These are phyloP conservation scores for Camponotus fellah DNA, from an alignment of 2,888 invertebrate genomes.

Conservation along the genomic window DNA sequence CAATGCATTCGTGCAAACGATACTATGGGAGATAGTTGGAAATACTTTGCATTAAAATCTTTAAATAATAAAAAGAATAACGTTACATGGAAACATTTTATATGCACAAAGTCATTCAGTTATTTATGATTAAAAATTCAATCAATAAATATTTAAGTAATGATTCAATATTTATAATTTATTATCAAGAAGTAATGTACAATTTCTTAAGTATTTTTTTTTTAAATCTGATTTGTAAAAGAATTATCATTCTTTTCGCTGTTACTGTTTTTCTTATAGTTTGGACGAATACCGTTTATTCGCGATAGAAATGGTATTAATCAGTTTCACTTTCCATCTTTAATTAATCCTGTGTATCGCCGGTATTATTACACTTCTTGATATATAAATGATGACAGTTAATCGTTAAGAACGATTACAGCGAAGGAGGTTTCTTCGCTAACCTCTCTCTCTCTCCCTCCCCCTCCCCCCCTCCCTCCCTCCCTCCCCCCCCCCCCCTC, in stretches of 20 bases:
- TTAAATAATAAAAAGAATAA: background rate
- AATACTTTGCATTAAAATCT: background rate
- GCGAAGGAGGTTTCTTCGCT: slow-evolving; percentile 47
- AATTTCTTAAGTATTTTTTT: background rate
- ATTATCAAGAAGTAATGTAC: background rate
- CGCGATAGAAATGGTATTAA: background rate
- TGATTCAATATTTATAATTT: background rate
- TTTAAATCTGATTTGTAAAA: background rate
- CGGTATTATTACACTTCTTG: slow-evolving; percentile 24
- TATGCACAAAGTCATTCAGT: background rate
- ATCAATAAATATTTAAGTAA: background rate
- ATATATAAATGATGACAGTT: background rate
- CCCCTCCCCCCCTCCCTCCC: slow-evolving; percentile 18
- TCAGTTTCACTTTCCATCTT: background rate
- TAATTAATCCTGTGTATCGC: slow-evolving; percentile 26
- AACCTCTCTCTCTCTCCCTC: background rate
- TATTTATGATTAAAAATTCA: background rate
- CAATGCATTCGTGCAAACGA: background rate
- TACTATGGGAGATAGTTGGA: background rate
- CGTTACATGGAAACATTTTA: background rate
- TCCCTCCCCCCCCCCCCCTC: background rate
- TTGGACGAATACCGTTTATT: background rate
- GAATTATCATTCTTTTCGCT: background rate
- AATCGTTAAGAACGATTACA: slow-evolving; percentile 47
- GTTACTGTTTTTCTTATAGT: background rate